These are phyloP conservation scores for Melitaea cinxia DNA, from an alignment of 1,140 invertebrate genomes.

Conservation along the genomic window DNA sequence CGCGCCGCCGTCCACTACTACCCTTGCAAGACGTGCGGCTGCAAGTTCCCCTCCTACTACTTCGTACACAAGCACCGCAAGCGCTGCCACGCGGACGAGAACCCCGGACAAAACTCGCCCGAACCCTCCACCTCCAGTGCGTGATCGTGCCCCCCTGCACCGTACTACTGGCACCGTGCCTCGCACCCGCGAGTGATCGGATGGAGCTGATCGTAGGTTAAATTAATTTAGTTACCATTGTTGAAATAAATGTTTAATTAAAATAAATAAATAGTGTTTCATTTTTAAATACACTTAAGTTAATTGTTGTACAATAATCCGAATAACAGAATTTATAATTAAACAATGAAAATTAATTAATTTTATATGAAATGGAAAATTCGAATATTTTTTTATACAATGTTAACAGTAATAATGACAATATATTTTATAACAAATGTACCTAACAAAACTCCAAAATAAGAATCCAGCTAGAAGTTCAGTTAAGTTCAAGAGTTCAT, in stretches of 20 bases:
- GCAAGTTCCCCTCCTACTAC: slow-evolving; percentile 95
- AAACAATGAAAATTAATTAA: too few relatives aligned
- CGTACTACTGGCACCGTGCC: slow-evolving; percentile 30
- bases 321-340: too few relatives aligned
- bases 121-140: slow-evolving; percentile 59
- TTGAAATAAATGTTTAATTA: slow-evolving; percentile 65
- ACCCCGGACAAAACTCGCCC: slow-evolving; percentile 54
- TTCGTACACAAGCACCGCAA: slow-evolving; percentile 96
- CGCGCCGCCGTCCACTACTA: slow-evolving; percentile 95
- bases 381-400: too few relatives aligned
- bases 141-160: slow-evolving; percentile 16
- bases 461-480: too few relatives aligned
- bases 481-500: too few relatives aligned
- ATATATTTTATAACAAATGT: too few relatives aligned
- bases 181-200: slow-evolving; percentile 37
- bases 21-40: slow-evolving; percentile 95
- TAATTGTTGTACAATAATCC: too few relatives aligned
- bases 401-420: too few relatives aligned
- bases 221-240: slow-evolving; percentile 57
- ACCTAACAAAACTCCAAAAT: too few relatives aligned
- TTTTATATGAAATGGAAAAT: too few relatives aligned
- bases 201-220: slow-evolving; percentile 50
- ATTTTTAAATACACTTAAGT: slow-evolving; percentile 5
- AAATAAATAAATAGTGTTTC: slow-evolving; percentile 29
- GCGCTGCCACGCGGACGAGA: slow-evolving; percentile 88